phyloP scores from a whole-genome alignment of 2,113 vertebrate species.

The Archilochus colubris region DNA sequence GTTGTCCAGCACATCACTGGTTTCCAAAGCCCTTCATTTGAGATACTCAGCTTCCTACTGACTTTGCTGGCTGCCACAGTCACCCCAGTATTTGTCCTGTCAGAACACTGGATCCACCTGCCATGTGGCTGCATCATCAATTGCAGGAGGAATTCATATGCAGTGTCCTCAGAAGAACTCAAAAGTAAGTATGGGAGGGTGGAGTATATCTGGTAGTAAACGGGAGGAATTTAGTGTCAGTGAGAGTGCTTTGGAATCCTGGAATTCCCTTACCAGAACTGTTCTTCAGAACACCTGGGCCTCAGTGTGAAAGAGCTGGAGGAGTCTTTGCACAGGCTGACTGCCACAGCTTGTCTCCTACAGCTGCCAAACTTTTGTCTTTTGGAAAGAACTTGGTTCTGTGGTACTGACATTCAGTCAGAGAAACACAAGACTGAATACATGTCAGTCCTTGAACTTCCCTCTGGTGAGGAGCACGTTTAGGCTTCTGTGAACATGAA shows the following conservation, averaged over 20 bases:
- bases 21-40: slow-evolving; percentile 81
- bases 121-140: slow-evolving; percentile 98
- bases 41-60: slow-evolving; percentile 90
- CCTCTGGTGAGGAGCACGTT: neutral
- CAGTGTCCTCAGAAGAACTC: slow-evolving; percentile 59
- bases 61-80: slow-evolving; percentile 86
- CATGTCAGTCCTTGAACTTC: neutral
- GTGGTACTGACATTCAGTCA: neutral
- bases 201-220: neutral
- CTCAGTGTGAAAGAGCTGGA: neutral
- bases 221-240: neutral
- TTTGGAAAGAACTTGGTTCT: neutral
- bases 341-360: neutral
- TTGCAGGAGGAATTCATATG: slow-evolving; percentile 76
- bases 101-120: slow-evolving; percentile 91
- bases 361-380: neutral
- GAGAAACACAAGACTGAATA: neutral
- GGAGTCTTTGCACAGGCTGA: neutral
- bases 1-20: slow-evolving; percentile 82
- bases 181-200: slow-evolving; percentile 67
- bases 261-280: neutral
- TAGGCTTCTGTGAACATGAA: neutral
- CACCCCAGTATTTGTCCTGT: slow-evolving; percentile 92
- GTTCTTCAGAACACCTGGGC: neutral
- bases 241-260: neutral